These are phyloP conservation scores for Mylabris sibirica DNA, from an alignment of 2,888 invertebrate genomes.

Conservation along the genomic window DNA sequence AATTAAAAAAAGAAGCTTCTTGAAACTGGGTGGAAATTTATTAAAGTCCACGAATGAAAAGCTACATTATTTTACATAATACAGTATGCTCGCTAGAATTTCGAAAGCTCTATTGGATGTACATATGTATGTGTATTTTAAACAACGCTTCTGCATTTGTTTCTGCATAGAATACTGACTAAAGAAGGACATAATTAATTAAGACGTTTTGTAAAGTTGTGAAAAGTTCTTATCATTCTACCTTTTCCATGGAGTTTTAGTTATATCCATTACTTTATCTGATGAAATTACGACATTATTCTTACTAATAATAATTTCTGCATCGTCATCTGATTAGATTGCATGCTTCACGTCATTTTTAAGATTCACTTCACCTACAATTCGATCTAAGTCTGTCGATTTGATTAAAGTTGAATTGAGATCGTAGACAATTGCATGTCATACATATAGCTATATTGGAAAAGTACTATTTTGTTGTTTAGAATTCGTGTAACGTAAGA, in stretches of 20 bases:
- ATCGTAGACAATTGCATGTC: conserved; percentile 32
- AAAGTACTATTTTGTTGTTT: conserved; percentile 22
- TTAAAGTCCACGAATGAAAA: not conserved
- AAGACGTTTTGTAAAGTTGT: not conserved
- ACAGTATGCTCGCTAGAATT: too few species aligned
- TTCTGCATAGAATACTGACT: not conserved
- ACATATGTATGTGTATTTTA: not conserved
- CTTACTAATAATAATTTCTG: too few species aligned
- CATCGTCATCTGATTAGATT: not conserved
- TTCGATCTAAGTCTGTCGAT: conserved; percentile 28
- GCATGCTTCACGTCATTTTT: conserved; percentile 32
- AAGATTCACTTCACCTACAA: conserved; percentile 31
- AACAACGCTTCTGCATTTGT: not conserved
- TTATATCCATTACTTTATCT: not conserved
- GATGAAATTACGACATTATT: not conserved
- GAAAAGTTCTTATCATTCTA: not conserved
- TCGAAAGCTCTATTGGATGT: too few species aligned
- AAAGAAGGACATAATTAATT: not conserved
- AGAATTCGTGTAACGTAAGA: not conserved
- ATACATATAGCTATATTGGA: conserved; percentile 27
- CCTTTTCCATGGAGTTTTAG: not conserved
- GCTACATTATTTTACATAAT: not conserved
- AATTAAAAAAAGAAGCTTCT: not conserved
- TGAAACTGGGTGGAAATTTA: not conserved
- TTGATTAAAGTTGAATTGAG: conserved; percentile 28